These are phyloP conservation scores for Amyelois transitella DNA, from an alignment of 1,140 invertebrate genomes.

Conservation along the genomic window DNA sequence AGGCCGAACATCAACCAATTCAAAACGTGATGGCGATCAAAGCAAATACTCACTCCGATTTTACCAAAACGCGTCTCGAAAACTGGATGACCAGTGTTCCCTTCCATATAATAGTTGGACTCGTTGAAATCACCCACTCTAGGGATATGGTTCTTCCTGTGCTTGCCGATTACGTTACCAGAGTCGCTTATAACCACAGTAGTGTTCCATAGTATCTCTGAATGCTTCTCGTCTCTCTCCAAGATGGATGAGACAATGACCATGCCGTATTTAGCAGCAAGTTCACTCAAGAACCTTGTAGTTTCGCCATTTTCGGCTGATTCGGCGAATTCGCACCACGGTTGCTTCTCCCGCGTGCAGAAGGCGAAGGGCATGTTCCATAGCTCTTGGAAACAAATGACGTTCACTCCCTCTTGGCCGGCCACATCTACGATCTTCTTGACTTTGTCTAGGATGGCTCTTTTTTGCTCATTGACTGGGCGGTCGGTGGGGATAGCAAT, in stretches of 20 bases:
- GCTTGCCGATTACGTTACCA: conserved; percentile 94
- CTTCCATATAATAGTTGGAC: conserved; percentile 98
- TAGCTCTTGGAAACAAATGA: conserved; percentile 96
- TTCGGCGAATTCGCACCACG: conserved; percentile 99
- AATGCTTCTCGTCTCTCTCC: conserved; percentile 91
- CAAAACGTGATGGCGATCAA: conserved; percentile 96
- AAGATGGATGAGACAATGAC: conserved; percentile 97
- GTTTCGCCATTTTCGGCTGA: conserved; percentile 91
- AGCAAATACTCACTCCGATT: conserved; percentile 98
- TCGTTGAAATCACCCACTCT: conserved; percentile 99
- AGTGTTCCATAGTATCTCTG: conserved; percentile 97
- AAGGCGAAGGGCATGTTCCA: conserved; percentile 99
- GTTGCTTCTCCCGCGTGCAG: conserved; percentile 96
- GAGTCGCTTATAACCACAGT: conserved; percentile 93
- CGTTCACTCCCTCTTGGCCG: conserved; percentile 87
- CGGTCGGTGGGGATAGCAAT: conserved; percentile 87
- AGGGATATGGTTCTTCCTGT: conserved; percentile 99
- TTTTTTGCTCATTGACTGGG: conserved; percentile 85
- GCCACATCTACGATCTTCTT: conserved; percentile 88
- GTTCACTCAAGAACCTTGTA: conserved; percentile 86
- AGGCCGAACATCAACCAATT: conserved; percentile 98
- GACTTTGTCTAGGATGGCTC: conserved; percentile 88
- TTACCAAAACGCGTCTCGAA: conserved; percentile 90
- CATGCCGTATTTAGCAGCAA: conserved; percentile 93
- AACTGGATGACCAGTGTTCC: conserved; percentile 95